A percentile compares a stretch with the other conserved stretches of the same genome.
Conservation (phyloP, 2,113 vertebrate genomes). For the Chloropsis cyanopogon region DNA sequence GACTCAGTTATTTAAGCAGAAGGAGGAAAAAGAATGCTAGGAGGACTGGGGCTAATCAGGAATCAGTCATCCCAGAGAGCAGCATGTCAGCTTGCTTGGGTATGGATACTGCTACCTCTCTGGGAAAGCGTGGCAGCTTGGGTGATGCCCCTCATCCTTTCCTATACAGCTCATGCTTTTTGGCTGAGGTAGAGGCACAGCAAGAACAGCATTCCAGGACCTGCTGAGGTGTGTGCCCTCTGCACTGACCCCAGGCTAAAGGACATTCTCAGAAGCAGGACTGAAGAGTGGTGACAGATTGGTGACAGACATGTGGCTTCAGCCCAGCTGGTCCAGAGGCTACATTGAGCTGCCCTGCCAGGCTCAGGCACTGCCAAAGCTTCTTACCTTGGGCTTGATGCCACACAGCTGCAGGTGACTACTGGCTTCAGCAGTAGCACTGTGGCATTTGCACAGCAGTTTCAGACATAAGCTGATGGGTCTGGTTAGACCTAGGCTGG, state of each 20-base stretch:
- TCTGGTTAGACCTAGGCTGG: background rate
- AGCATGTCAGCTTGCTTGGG: background rate
- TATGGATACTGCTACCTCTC: background rate
- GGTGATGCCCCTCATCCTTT: background rate
- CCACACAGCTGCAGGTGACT: background rate
- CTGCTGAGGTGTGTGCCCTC: background rate
- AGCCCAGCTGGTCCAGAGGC: background rate
- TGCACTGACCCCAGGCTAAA: background rate
- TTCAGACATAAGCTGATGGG: background rate
- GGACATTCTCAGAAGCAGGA: background rate
- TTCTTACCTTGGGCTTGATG: background rate
- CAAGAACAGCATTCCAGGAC: background rate
- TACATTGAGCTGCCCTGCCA: background rate
- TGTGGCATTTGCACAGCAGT: background rate
- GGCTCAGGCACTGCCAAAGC: background rate
- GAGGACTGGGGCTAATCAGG: background rate
- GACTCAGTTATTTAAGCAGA: background rate
- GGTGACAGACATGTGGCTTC: background rate
- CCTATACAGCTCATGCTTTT: background rate
- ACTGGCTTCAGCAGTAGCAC: background rate
- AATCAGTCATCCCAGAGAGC: background rate
- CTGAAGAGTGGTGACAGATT: background rate
- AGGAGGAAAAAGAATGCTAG: background rate
- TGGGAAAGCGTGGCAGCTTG: background rate
- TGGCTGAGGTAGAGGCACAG: background rate